Evolutionary conservation across 2,797 vertebrate species (phyloP), one percentile per base, ranked within the genome.

Genomic region (Notamacropus eugenii): DNA sequence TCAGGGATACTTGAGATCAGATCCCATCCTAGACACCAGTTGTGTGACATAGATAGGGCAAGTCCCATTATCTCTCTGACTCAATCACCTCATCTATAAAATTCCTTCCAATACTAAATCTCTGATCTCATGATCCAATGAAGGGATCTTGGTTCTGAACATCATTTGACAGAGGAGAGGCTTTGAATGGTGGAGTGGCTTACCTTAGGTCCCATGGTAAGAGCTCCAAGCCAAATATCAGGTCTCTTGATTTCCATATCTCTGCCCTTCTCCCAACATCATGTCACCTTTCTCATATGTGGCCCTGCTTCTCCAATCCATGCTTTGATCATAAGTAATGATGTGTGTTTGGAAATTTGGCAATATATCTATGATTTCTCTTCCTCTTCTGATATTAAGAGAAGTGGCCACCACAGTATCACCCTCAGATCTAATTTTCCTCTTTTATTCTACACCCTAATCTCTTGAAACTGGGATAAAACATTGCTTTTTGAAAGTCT

Each of bases 231-330:
- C 8, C 74, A 87, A 87, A 24, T 50, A 50, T 87, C 40, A 50
- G 8, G 40, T 87, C 40, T 87, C 74, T 11, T 87, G 74, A 87
- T 87, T 87, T 87, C 74, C 8, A 27, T 50, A 24, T 40, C 74
- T 11, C 9, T 87, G 40, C 74, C 10, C 74, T 87, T 50, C 9
- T 87, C 22, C 74, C 9, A 50, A 27, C 2, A 87, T 24, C 22
- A 50, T 50, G 3, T 9, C 22, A 87, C 40, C 22, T 27, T 24
- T 46, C 40, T 87, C 13, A 22, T 46, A 87, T 50, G 11, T 3
- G 46, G 40, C 95, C 55, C 94, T 87, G 97, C 97, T 93, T 93
- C 95, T 97, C 94, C 92, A 92, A 97, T 93, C 93, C 82, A 95
- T 93, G 93, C 97, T 98, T 50, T 46, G 40, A 46, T 82, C 22